Percentiles rank a stretch among this genome's conserved stretches.
Conservation (phyloP, 1,140 invertebrate species). For the Apocrypta bakeri region DNA sequence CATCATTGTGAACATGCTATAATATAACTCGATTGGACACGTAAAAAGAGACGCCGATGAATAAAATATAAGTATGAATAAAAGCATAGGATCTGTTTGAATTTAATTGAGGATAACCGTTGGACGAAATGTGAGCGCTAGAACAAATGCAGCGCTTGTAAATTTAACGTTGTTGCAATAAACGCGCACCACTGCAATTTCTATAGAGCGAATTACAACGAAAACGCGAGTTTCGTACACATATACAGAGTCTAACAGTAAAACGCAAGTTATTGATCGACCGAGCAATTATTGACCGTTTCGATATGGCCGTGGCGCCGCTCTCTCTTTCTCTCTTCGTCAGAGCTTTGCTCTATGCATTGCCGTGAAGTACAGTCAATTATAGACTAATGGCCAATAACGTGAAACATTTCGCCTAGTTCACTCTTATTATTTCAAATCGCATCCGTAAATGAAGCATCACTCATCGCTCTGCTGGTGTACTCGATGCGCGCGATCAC, state of each 20-base stretch:
- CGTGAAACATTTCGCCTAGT: constrained; percentile 20
- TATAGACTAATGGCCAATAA: constrained; percentile 32
- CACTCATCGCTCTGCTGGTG: background rate
- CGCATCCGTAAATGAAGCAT: constrained; percentile 18
- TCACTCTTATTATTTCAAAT: constrained; percentile 34
- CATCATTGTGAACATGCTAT: too few species aligned
- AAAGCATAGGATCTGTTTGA: too few species aligned
- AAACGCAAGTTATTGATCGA: constrained; percentile 32
- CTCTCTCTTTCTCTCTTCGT: background rate
- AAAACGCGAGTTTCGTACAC: background rate
- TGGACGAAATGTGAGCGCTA: background rate
- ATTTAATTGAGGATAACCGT: background rate
- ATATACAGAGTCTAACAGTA: background rate
- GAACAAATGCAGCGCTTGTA: background rate
- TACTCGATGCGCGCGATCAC: background rate
- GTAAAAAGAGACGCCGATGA: too few species aligned
- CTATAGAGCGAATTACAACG: background rate
- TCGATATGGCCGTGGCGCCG: background rate
- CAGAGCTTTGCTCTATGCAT: background rate
- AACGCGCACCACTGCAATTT: background rate
- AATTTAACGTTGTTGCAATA: constrained; percentile 1
- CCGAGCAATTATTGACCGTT: constrained; percentile 32
- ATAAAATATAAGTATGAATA: too few species aligned
- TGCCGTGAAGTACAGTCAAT: constrained; percentile 8
- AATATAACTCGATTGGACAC: too few species aligned